A percentile compares a stretch with the other conserved stretches of the same genome.
Conservation (phyloP, 2,113 vertebrate species). For the Mustela lutreola region DNA sequence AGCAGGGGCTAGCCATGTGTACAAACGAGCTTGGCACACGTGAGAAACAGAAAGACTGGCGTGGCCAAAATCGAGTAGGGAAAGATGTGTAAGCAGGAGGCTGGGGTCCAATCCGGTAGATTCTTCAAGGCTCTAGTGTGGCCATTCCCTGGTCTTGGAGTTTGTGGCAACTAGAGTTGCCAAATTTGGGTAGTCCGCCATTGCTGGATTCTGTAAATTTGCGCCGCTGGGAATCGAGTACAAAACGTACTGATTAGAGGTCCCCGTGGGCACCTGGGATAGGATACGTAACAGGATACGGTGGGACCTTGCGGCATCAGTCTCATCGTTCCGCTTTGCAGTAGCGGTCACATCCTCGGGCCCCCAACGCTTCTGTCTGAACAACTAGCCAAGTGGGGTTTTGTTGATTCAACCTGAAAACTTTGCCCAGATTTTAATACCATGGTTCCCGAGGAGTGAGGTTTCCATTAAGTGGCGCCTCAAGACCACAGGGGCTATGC, state of each 20-base stretch:
- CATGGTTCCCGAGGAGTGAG: not conserved
- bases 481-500: not conserved
- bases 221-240: not conserved
- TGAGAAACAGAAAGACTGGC: not conserved
- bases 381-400: not conserved
- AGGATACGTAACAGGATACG: not conserved
- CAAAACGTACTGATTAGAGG: not conserved
- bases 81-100: not conserved
- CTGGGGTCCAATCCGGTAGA: not conserved
- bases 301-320: not conserved
- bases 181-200: slow-evolving; percentile 29
- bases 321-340: not conserved
- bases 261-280: not conserved
- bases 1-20: not conserved
- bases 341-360: not conserved
- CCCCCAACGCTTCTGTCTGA: not conserved
- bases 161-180: not conserved
- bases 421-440: slow-evolving; percentile 50
- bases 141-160: not conserved
- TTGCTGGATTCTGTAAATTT: not conserved
- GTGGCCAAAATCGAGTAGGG: not conserved
- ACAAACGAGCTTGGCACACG: not conserved
- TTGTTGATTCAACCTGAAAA: not conserved
- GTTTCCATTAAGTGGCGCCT: slow-evolving; percentile 61
- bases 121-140: not conserved